Evolutionary conservation across 1,140 invertebrate genomes (phyloP).

Genomic region (Tetragonula clypearis): DNA sequence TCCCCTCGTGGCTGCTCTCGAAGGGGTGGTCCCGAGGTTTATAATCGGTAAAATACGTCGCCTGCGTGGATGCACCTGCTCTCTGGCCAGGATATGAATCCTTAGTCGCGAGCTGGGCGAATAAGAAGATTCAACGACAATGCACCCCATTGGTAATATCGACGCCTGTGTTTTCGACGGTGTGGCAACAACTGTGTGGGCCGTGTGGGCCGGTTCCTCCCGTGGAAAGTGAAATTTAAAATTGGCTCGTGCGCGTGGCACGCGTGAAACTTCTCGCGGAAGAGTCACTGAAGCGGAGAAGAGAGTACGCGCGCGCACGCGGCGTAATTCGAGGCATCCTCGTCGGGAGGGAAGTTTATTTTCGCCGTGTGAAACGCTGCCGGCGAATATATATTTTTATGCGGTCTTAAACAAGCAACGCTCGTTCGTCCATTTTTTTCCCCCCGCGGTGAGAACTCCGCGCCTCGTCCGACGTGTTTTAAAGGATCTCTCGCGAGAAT

Average conservation of each 20-base stretch:
- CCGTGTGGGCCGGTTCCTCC: not conserved
- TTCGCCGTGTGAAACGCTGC: not conserved
- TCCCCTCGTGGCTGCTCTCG: not conserved
- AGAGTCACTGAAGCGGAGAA: not conserved
- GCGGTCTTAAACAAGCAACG: slow-evolving; percentile 18
- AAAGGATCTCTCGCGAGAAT: not conserved
- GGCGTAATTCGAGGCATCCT: slow-evolving; percentile 16
- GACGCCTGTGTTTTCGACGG: slow-evolving; percentile 12
- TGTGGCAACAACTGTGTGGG: not conserved
- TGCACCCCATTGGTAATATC: slow-evolving; percentile 20
- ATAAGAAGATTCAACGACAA: not conserved
- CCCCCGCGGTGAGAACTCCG: slow-evolving; percentile 11
- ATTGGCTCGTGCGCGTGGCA: not conserved
- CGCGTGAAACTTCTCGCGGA: no score
- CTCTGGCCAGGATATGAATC: not conserved
- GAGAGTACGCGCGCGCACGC: not conserved
- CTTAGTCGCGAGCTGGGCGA: not conserved
- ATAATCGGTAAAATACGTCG: slow-evolving; percentile 39
- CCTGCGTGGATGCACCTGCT: slow-evolving; percentile 29
- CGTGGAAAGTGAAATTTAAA: not conserved
- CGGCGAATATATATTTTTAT: slow-evolving; percentile 35
- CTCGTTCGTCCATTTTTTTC: slow-evolving; percentile 1
- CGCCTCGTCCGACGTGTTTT: not conserved
- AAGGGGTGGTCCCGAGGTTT: slow-evolving; percentile 26
- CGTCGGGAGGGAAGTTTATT: not conserved